phyloP scores from a whole-genome alignment of 2,113 vertebrate species.

The Pteruthius melanotis region DNA sequence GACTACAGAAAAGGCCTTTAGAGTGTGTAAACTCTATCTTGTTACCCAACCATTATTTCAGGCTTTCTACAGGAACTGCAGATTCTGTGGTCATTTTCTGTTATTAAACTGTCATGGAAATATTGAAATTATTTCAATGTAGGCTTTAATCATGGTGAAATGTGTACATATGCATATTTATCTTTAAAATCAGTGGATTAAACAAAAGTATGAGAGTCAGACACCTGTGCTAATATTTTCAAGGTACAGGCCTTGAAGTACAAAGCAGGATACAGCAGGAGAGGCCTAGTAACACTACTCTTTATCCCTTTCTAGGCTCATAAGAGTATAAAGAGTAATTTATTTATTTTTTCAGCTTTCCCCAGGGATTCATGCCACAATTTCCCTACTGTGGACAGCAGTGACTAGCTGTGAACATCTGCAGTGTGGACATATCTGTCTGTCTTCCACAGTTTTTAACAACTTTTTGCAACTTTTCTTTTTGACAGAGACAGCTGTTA shows the following conservation, averaged over 20 bases:
- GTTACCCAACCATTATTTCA: not conserved
- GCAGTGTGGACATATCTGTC: not conserved
- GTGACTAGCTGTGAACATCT: not conserved
- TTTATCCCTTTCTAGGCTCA: not conserved
- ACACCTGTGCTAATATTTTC: not conserved
- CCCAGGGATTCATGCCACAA: too few relatives aligned
- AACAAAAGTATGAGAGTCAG: not conserved
- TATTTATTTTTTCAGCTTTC: not conserved
- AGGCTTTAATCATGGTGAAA: not conserved
- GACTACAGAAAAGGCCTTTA: not conserved
- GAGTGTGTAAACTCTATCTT: not conserved
- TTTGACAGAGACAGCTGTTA: not conserved
- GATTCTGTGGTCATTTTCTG: not conserved
- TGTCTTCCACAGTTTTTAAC: not conserved
- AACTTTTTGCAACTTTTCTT: not conserved
- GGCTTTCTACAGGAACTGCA: not conserved
- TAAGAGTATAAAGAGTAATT: not conserved
- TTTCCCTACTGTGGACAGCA: not conserved
- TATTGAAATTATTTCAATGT: not conserved
- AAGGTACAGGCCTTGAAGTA: not conserved
- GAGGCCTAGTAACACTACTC: not conserved
- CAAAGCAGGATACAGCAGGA: not conserved
- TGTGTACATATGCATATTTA: not conserved
- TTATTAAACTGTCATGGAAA: not conserved
- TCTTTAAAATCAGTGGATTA: not conserved